Evolutionary conservation across 2,797 vertebrate genomes (phyloP).

Genomic region (Molossus alvarezi): DNA sequence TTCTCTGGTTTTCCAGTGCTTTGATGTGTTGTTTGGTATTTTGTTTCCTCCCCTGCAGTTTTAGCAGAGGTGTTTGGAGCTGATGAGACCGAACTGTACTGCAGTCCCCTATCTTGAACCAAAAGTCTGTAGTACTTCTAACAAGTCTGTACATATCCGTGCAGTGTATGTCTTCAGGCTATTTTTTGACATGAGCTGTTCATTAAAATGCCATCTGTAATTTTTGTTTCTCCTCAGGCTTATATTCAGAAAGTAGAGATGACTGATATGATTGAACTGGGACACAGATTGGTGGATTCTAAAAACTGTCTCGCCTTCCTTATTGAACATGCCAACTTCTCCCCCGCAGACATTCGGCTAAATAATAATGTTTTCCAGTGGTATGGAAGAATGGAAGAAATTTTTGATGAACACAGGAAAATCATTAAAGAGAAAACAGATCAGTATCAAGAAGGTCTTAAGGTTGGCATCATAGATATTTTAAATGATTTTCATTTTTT

Average conservation of each 20-base stretch:
- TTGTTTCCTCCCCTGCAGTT: not conserved
- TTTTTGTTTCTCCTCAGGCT: constrained; percentile 85
- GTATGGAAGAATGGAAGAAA: constrained; percentile 92
- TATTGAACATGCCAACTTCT: constrained; percentile 91
- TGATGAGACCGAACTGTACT: not conserved
- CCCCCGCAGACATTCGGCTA: constrained; percentile 90
- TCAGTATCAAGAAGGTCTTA: constrained; percentile 93
- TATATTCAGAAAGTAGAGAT: constrained; percentile 91
- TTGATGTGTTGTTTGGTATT: not conserved
- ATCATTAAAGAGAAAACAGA: constrained; percentile 92
- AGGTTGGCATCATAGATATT: constrained; percentile 88
- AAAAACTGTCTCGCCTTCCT: constrained; percentile 92
- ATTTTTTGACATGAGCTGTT: not conserved
- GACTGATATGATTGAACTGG: constrained; percentile 91
- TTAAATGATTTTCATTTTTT: not conserved
- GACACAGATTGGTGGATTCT: constrained; percentile 91
- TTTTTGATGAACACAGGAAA: constrained; percentile 93
- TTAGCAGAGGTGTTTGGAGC: not conserved
- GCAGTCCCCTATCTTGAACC: not conserved
- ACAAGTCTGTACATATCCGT: not conserved
- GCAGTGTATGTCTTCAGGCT: not conserved
- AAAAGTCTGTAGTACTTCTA: not conserved
- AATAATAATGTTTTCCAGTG: constrained; percentile 93
- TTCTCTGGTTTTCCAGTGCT: not conserved
- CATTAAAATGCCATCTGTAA: not conserved